These are phyloP conservation scores for Acanthopagrus latus DNA, from an alignment of 2,797 vertebrate genomes.

Conservation along the genomic window DNA sequence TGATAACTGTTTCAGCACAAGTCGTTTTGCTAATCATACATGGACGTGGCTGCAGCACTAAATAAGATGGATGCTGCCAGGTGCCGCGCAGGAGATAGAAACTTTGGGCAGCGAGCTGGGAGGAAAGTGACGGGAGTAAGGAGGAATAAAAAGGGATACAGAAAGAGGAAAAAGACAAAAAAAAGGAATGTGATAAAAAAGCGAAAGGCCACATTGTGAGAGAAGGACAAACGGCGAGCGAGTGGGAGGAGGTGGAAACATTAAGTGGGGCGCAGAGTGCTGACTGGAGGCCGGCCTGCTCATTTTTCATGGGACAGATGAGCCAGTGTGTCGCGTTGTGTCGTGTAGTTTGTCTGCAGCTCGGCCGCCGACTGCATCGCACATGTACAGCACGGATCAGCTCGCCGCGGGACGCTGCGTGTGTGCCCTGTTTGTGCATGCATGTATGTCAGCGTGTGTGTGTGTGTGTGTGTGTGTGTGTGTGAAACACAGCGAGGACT, in stretches of 20 bases:
- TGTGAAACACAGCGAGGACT: not conserved
- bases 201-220: slow-evolving; percentile 51
- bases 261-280: slow-evolving; percentile 59
- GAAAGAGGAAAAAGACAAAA: slow-evolving; percentile 35
- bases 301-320: slow-evolving; percentile 83
- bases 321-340: slow-evolving; percentile 72
- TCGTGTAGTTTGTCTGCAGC: slow-evolving; percentile 66
- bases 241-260: slow-evolving; percentile 63
- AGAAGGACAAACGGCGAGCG: slow-evolving; percentile 56
- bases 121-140: slow-evolving; percentile 31
- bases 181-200: slow-evolving; percentile 35
- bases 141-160: slow-evolving; percentile 7
- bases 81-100: not conserved
- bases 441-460: slow-evolving; percentile 41
- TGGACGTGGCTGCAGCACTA: not conserved
- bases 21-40: not conserved
- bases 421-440: slow-evolving; percentile 46
- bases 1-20: slow-evolving; percentile 3
- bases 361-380: slow-evolving; percentile 57
- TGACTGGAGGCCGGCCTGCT: slow-evolving; percentile 67
- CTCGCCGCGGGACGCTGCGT: slow-evolving; percentile 66
- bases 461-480: no score
- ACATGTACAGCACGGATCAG: slow-evolving; percentile 71
- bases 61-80: slow-evolving; percentile 12
- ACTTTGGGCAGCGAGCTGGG: slow-evolving; percentile 15